Percentiles rank a stretch among this genome's conserved stretches.
Evolutionary conservation across 2,888 invertebrate genomes (phyloP).

Genomic region (Tetragonula carbonaria): DNA sequence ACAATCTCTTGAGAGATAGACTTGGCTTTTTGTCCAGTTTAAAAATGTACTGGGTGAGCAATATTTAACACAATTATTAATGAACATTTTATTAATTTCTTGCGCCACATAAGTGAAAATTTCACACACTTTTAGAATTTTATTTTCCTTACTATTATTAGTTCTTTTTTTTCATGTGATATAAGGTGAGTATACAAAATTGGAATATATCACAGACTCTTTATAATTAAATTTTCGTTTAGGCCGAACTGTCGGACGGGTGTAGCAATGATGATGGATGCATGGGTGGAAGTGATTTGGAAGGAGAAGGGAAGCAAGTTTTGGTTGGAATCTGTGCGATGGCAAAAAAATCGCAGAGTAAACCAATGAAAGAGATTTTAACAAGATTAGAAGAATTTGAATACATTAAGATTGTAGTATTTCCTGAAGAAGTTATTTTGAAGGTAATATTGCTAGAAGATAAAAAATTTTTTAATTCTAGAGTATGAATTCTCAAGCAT

Average conservation of each 20-base stretch:
- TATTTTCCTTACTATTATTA: not conserved
- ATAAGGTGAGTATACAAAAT: not conserved
- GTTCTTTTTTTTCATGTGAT: not conserved
- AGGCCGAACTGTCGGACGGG: conserved; percentile 88
- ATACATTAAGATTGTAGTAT: conserved; percentile 97
- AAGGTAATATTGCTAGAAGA: conserved; percentile 86
- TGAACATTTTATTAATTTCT: conserved; percentile 26
- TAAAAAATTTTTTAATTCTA: not conserved
- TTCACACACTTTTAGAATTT: not conserved
- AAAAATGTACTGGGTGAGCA: conserved; percentile 63
- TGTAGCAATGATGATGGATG: conserved; percentile 87
- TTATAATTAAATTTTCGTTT: conserved; percentile 4
- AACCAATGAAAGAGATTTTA: conserved; percentile 99
- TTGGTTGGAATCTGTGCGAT: conserved; percentile 99
- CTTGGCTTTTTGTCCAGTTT: conserved; percentile 61
- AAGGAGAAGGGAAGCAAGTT: conserved; percentile 92
- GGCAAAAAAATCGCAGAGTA: conserved; percentile 99
- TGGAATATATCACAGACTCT: not conserved
- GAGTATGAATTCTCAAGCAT: not conserved
- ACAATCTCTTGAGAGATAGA: conserved; percentile 42
- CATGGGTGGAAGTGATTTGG: conserved; percentile 84
- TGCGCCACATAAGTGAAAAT: not conserved
- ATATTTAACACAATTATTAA: conserved; percentile 44
- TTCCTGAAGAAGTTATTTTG: conserved; percentile 97
- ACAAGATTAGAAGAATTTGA: conserved; percentile 98